Conservation (phyloP, 2,113 vertebrate genomes). For the Lasiurus borealis region DNA sequence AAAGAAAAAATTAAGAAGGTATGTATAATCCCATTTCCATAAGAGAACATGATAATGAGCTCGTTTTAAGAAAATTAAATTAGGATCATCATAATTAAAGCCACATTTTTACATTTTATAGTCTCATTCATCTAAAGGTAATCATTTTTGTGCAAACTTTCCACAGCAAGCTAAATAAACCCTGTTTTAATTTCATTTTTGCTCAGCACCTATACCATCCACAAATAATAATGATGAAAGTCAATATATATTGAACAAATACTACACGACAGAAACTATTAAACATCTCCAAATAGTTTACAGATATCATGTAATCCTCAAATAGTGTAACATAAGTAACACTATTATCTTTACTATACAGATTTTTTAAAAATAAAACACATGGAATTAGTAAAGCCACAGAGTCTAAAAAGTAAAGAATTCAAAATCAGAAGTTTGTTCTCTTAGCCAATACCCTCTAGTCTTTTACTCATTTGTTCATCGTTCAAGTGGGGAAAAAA, state of each 20-base stretch:
- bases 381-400: background rate
- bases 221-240: background rate
- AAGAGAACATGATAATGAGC: background rate
- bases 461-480: slow-evolving; percentile 42
- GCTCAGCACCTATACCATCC: background rate
- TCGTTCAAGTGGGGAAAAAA: slow-evolving; percentile 26
- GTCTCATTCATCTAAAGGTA: slow-evolving; percentile 47
- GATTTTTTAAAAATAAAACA: background rate
- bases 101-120: slow-evolving; percentile 21
- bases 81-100: background rate
- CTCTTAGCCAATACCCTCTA: background rate
- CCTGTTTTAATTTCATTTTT: slow-evolving; percentile 56
- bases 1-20: background rate
- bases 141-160: slow-evolving; percentile 35
- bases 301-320: slow-evolving; percentile 10
- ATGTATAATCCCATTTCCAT: background rate
- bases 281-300: slow-evolving; percentile 50
- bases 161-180: background rate
- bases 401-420: background rate
- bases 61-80: slow-evolving; percentile 32
- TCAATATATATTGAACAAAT: slow-evolving; percentile 2
- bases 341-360: background rate
- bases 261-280: background rate
- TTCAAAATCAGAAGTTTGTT: slow-evolving; percentile 44
- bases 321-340: background rate